phyloP scores from a whole-genome alignment of 1,140 invertebrate species.

The Chironomus tepperi region DNA sequence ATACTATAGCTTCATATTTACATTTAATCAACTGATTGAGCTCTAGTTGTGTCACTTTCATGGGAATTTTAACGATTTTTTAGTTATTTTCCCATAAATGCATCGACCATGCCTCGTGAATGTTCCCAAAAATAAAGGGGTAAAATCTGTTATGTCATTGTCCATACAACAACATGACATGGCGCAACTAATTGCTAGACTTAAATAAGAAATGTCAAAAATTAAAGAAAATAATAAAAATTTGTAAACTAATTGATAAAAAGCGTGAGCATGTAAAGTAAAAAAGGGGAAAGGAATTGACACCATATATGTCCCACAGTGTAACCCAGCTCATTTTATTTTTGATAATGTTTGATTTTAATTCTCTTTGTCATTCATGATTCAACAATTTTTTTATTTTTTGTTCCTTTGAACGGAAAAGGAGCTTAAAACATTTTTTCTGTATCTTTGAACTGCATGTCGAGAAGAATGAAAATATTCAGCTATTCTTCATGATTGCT shows the following conservation, averaged over 20 bases:
- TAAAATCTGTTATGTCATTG: not conserved
- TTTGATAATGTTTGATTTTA: slow-evolving; percentile 21
- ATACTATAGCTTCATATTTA: too few species aligned
- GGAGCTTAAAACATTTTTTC: not conserved
- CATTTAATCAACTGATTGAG: too few species aligned
- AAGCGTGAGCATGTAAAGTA: not conserved
- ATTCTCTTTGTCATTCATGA: slow-evolving; percentile 21
- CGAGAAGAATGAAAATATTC: not conserved
- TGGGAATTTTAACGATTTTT: too few species aligned
- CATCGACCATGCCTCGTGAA: not conserved
- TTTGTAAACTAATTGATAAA: not conserved
- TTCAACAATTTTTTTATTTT: not conserved
- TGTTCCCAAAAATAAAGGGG: not conserved
- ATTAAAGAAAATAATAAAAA: not conserved
- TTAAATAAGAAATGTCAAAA: not conserved
- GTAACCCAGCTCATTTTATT: too few species aligned
- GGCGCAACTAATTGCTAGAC: slow-evolving; percentile 17
- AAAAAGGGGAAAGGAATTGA: not conserved
- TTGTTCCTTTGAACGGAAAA: not conserved
- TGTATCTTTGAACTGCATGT: too few species aligned
- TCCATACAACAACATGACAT: slow-evolving; percentile 18
- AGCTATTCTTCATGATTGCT: too few species aligned
- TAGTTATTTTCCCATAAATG: not conserved
- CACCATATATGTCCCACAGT: not conserved
- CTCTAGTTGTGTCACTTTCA: too few species aligned